These are phyloP conservation scores for Sturnira hondurensis DNA, from an alignment of 2,113 vertebrate genomes.

Conservation along the genomic window DNA sequence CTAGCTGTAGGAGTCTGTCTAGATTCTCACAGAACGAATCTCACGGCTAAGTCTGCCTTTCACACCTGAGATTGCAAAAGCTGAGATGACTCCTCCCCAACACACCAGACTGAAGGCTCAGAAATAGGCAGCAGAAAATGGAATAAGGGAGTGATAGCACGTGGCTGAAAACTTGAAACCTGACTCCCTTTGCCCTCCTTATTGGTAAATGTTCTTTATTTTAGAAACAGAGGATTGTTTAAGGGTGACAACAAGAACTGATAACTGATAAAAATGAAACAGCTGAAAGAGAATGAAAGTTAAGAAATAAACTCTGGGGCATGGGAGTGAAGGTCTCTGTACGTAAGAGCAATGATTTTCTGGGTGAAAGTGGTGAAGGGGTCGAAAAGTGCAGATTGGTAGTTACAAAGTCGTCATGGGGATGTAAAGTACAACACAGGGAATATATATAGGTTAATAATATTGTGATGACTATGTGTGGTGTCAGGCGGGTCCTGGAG, in stretches of 20 bases:
- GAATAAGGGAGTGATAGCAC: background rate
- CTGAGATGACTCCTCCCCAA: background rate
- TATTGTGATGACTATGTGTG: background rate
- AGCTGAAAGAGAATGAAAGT: background rate
- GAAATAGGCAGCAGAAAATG: background rate
- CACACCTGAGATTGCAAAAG: constrained; percentile 28
- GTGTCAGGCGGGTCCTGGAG: background rate
- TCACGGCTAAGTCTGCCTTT: background rate
- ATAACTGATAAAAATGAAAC: constrained; percentile 11
- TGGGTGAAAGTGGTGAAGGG: background rate
- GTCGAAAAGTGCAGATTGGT: background rate
- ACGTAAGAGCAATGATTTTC: constrained; percentile 13
- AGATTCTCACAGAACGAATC: background rate
- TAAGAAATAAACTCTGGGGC: constrained; percentile 18
- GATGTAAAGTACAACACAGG: background rate
- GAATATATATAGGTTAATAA: background rate
- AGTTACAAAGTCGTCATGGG: background rate
- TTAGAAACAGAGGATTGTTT: background rate
- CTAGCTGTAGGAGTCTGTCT: background rate
- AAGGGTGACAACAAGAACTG: background rate
- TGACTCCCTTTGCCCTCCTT: background rate
- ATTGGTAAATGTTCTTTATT: constrained; percentile 3
- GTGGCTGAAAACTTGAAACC: background rate
- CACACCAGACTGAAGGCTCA: background rate
- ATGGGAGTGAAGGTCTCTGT: background rate